Evolutionary conservation across 2,113 vertebrate species (phyloP).

Genomic region (Neoarius graeffei): DNA sequence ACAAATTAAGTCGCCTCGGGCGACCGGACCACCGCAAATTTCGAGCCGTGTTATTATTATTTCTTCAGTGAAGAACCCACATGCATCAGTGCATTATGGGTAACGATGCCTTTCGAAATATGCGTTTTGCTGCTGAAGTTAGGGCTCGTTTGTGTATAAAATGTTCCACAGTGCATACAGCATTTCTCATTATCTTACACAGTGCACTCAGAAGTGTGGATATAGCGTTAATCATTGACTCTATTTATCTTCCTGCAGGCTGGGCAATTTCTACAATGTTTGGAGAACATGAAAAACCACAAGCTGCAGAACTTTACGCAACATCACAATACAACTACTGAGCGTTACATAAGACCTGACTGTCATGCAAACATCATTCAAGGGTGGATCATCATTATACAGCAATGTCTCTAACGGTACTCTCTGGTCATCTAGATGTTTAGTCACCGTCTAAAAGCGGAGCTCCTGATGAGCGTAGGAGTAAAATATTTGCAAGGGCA

Average conservation of each 20-base stretch:
- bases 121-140: not conserved
- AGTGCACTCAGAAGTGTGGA: not conserved
- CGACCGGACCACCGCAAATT: too few species aligned
- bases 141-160: not conserved
- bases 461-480: too few species aligned
- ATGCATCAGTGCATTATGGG: not conserved
- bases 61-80: not conserved
- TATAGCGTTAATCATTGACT: slow-evolving; percentile 19
- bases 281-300: not conserved
- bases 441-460: too few species aligned
- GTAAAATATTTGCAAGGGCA: too few species aligned
- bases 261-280: slow-evolving; percentile 4
- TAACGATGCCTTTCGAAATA: not conserved
- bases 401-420: not conserved
- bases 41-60: too few species aligned
- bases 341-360: not conserved
- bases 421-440: too few species aligned
- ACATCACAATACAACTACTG: not conserved
- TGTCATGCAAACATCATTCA: not conserved
- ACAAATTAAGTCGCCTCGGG: too few species aligned
- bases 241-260: not conserved
- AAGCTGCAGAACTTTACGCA: not conserved
- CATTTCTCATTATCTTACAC: not conserved
- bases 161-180: not conserved
- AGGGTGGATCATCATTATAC: not conserved